These are phyloP conservation scores for Camponotus fellah DNA, from an alignment of 2,888 invertebrate genomes.

Conservation along the genomic window DNA sequence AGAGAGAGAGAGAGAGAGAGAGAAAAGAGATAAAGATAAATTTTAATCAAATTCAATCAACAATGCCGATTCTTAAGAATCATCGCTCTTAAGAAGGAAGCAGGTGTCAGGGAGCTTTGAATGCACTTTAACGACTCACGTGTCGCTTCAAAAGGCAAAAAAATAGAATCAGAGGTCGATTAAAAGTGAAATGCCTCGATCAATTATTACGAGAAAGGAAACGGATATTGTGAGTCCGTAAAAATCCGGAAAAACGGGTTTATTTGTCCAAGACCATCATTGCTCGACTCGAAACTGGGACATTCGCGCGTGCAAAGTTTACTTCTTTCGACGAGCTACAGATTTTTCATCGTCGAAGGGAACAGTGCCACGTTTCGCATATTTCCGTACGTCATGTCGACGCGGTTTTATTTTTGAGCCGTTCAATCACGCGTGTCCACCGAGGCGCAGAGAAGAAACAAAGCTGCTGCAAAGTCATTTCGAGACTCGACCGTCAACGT, in stretches of 20 bases:
- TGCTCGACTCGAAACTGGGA: constrained; percentile 37
- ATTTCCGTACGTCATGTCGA: constrained; percentile 64
- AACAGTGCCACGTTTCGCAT: constrained; percentile 74
- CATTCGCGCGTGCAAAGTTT: constrained; percentile 78
- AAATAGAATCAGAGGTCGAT: constrained; percentile 40
- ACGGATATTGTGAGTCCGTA: not conserved
- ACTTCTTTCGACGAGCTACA: constrained; percentile 71
- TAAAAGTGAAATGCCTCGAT: constrained; percentile 20
- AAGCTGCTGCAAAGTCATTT: not conserved
- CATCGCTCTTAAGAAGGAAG: not conserved
- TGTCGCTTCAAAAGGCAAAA: constrained; percentile 33
- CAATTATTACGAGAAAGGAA: constrained; percentile 33
- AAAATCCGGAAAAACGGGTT: constrained; percentile 17
- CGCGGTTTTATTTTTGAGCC: constrained; percentile 67
- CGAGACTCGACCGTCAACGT: not conserved
- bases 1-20: not conserved
- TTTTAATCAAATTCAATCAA: constrained; percentile 16
- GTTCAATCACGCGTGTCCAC: constrained; percentile 64
- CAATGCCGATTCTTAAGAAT: constrained; percentile 7
- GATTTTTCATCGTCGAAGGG: constrained; percentile 74
- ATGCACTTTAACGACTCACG: constrained; percentile 23
- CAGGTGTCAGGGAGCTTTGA: constrained; percentile 1
- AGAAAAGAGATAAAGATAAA: not conserved
- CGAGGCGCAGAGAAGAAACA: constrained; percentile 56
- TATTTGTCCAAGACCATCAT: constrained; percentile 47